Evolutionary conservation across 35 echinoderm and acorn worm genomes (phyloP).

Genomic region (Apostichopus californicus): DNA sequence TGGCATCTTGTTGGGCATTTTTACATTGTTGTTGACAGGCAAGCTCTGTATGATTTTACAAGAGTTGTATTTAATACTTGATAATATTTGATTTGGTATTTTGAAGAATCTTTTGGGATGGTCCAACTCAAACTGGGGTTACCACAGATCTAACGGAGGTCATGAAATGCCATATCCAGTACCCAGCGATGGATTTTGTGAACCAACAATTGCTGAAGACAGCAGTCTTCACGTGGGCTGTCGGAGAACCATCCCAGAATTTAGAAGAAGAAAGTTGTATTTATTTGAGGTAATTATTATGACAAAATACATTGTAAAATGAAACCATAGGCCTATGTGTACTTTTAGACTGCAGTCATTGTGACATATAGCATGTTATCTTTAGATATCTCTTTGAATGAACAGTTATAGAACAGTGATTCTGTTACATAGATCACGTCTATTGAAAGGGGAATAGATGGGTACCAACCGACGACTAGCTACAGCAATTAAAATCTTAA

Average conservation of each 20-base stretch:
- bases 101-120: conserved; percentile 44
- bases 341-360: no score
- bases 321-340: no score
- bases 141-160: conserved; percentile 51
- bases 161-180: conserved; percentile 62
- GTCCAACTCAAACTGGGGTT: conserved; percentile 47
- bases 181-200: conserved; percentile 43
- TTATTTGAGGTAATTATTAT: conserved; percentile 46
- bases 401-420: no score
- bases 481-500: no score
- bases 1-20: no score
- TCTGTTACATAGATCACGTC: no score
- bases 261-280: conserved; percentile 37
- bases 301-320: no score
- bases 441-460: no score
- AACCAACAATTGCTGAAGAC: conserved; percentile 45
- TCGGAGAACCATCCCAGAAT: conserved; percentile 24
- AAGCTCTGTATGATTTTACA: neutral
- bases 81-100: neutral
- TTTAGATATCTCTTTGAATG: no score
- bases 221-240: conserved; percentile 66
- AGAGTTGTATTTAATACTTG: neutral
- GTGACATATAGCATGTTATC: no score
- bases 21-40: no score
- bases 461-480: no score